Conservation (phyloP, 2,888 invertebrate genomes). For the Andricus curvator region DNA sequence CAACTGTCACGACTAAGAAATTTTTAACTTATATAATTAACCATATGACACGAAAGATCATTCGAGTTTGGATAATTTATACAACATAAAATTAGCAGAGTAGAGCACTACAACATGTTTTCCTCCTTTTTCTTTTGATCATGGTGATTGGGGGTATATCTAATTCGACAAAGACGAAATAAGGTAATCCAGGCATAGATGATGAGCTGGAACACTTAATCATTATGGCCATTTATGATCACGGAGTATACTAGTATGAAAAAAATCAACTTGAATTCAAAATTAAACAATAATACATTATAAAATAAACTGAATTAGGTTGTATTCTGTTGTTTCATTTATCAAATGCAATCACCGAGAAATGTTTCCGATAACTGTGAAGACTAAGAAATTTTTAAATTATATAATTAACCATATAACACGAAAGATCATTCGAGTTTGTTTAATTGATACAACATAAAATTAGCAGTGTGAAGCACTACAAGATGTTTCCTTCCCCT, state of each 20-base stretch:
- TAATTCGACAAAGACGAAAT: constrained; percentile 38
- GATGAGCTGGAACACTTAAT: neutral
- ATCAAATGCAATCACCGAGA: too few relatives aligned
- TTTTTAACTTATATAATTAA: too few relatives aligned
- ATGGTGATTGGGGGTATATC: neutral
- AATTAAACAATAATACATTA: too few relatives aligned
- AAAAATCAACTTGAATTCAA: too few relatives aligned
- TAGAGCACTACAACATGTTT: neutral
- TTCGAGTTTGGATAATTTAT: neutral
- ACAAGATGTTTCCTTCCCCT: neutral
- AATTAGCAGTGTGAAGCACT: neutral
- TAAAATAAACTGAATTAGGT: too few relatives aligned
- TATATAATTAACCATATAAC: too few relatives aligned
- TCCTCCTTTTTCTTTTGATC: neutral
- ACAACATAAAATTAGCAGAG: neutral
- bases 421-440: neutral
- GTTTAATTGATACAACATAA: neutral
- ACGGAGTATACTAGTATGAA: neutral
- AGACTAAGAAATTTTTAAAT: too few relatives aligned
- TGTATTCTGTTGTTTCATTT: too few relatives aligned
- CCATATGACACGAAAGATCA: too few relatives aligned
- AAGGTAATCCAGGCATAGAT: constrained; percentile 2
- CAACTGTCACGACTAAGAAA: too few relatives aligned
- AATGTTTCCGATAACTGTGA: too few relatives aligned
- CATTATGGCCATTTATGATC: constrained; percentile 30